phyloP scores from a whole-genome alignment of 2,888 invertebrate species.

The Drosophila eohydei region DNA sequence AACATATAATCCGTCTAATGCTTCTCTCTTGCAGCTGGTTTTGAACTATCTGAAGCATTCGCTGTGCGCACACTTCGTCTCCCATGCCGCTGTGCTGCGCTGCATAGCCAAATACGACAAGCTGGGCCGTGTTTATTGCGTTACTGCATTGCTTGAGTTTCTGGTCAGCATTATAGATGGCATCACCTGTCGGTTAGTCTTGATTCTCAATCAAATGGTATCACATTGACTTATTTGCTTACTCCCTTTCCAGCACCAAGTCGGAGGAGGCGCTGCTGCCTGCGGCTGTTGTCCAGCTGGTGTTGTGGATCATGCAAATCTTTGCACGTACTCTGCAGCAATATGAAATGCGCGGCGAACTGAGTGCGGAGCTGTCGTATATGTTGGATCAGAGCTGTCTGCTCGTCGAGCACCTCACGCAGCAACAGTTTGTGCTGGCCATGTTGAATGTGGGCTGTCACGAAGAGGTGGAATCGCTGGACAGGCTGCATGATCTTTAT shows the following conservation, averaged over 20 bases:
- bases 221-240: not conserved
- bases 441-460: constrained; percentile 93
- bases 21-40: constrained; percentile 87
- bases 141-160: constrained; percentile 93
- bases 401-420: constrained; percentile 89
- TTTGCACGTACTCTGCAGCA: constrained; percentile 85
- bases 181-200: constrained; percentile 85
- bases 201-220: not conserved
- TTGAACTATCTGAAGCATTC: constrained; percentile 97
- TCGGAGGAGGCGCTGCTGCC: constrained; percentile 95
- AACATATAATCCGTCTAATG: not conserved
- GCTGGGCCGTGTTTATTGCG: constrained; percentile 94
- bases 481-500: constrained; percentile 90
- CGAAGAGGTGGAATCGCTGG: constrained; percentile 90
- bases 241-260: constrained; percentile 88
- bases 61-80: constrained; percentile 94
- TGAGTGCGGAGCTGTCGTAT: constrained; percentile 85
- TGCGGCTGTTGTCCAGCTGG: constrained; percentile 92
- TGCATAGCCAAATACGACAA: constrained; percentile 95
- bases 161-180: constrained; percentile 89
- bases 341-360: constrained; percentile 78
- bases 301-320: constrained; percentile 92
- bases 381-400: constrained; percentile 89
- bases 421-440: constrained; percentile 91
- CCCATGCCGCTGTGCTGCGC: constrained; percentile 94